phyloP scores from a whole-genome alignment of 2,113 vertebrate genomes.

The Polypterus bichir region DNA sequence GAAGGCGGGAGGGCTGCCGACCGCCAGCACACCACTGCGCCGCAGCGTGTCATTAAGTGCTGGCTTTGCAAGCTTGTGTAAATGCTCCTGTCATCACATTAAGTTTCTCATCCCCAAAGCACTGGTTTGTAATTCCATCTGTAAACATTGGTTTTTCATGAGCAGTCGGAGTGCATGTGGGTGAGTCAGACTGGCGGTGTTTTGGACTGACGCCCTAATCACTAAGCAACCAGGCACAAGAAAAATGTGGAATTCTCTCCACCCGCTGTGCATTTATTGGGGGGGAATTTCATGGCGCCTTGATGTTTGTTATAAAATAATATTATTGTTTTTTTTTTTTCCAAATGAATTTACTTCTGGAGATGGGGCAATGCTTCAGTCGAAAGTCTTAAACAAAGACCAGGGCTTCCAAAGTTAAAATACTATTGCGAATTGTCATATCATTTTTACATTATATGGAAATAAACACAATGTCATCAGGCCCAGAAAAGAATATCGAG shows the following conservation, averaged over 20 bases:
- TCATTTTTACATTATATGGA: too few species aligned
- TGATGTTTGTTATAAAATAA: too few species aligned
- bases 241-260: not conserved
- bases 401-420: too few species aligned
- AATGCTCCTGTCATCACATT: constrained; percentile 1
- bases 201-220: not conserved
- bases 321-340: too few species aligned
- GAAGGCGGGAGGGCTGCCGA: too few species aligned
- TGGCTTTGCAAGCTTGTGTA: not conserved
- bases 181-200: constrained; percentile 1
- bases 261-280: not conserved
- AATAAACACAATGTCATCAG: too few species aligned
- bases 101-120: constrained; percentile 5
- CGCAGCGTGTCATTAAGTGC: not conserved
- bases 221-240: not conserved
- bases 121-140: not conserved
- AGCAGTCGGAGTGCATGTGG: not conserved
- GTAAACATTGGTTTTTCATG: not conserved
- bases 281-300: not conserved
- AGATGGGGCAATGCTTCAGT: too few species aligned
- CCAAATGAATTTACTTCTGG: too few species aligned
- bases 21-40: too few species aligned
- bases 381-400: too few species aligned
- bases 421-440: too few species aligned
- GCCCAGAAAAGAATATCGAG: too few species aligned